Evolutionary conservation across 2,113 vertebrate species (phyloP).

Genomic region (Microtus ochrogaster): DNA sequence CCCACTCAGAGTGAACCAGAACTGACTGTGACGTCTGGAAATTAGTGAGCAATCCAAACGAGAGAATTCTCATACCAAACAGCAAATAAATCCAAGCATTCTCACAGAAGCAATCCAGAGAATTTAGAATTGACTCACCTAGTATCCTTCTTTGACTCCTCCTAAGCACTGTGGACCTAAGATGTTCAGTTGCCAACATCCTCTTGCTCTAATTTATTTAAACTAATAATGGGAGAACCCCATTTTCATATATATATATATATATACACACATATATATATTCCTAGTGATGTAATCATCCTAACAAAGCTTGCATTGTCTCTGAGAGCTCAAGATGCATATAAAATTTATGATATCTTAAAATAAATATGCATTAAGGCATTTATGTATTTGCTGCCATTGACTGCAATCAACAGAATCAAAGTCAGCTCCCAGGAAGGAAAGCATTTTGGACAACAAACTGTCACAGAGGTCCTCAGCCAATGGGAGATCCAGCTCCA

Average conservation of each 20-base stretch:
- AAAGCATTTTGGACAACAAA: background rate
- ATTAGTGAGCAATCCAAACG: constrained; percentile 50
- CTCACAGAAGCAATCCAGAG: constrained; percentile 28
- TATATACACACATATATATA: background rate
- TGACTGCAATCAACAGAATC: background rate
- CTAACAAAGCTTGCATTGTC: background rate
- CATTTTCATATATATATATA: constrained; percentile 16
- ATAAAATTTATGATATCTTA: background rate
- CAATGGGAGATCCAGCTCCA: background rate
- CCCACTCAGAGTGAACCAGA: constrained; percentile 57
- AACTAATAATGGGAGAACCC: background rate
- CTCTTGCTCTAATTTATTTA: constrained; percentile 27
- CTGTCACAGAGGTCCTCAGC: background rate
- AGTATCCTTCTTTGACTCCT: background rate
- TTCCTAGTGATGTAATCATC: too few relatives aligned
- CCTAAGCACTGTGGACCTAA: background rate
- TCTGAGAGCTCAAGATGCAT: background rate
- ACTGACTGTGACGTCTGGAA: constrained; percentile 63
- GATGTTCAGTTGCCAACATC: constrained; percentile 25
- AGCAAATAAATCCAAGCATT: constrained; percentile 46
- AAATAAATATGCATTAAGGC: background rate
- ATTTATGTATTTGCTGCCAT: background rate
- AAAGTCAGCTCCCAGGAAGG: background rate
- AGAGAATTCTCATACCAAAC: constrained; percentile 26
- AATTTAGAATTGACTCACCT: constrained; percentile 28